Evolutionary conservation across 53 echinoderm and acorn worm species (phyloP), one percentile per base, ranked within the genome.

Genomic region (Crossaster papposus): DNA sequence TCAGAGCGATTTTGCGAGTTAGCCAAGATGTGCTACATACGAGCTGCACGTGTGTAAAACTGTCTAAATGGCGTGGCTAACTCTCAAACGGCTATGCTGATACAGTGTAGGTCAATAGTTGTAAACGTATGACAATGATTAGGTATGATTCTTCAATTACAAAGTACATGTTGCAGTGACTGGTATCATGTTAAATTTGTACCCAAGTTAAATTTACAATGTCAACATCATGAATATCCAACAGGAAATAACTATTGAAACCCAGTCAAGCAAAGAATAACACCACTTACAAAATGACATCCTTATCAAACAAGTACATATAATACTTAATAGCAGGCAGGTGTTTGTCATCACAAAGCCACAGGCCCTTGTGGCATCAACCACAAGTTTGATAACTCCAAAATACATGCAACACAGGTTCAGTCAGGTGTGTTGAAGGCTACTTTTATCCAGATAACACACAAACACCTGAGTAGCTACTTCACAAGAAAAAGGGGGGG

Each of bases 401-500:
- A 29, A 70, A 53, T 54, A 73, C 85, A 73, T 29, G 26, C 17
- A 44, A 24, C 14, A 77, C 87, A 73, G 50, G 34, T 77, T 44
- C 77, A 77, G 77, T 87, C 87, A 87, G 87, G 87, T 77, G 87
- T 87, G 87, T 63, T 77, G 62, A 63, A 30, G 18, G 51, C 85
- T 72, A 55, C 81, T 51, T n/a, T n/a, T 50, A 85, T 51, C 83
- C 70, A 38, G 52, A 30, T 9, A 30, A 51, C 29, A 23, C 29
- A 10, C 29, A 10, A 34, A 74, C 36, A 68, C 68, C 68, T 24
- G 68, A 68, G 52, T 79, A 52, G 51, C n/a, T 14, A 51, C 79
- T 50, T 79, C 51, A n/a, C n/a, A n/a, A 52, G 10, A 50, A 50
- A 52, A n/a, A 26, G 50, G 36, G 15, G 36, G 77, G 30, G 32